Percentiles rank a stretch among this genome's conserved stretches.
Evolutionary conservation across 1,140 invertebrate genomes (phyloP).

Genomic region (Monochamus saltuarius): DNA sequence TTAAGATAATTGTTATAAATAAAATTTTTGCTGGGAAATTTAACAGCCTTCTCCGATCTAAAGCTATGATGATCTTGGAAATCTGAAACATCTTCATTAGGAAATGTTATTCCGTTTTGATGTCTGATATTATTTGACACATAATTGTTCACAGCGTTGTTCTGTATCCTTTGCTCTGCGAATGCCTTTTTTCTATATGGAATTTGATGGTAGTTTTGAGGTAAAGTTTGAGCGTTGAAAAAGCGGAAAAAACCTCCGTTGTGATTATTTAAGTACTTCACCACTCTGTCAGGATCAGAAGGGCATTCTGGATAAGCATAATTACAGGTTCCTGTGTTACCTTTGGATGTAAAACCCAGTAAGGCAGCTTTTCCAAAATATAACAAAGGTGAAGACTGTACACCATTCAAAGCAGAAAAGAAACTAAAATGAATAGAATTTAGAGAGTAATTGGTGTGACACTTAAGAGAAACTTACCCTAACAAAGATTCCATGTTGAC

Average conservation of each 20-base stretch:
- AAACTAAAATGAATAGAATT: slow-evolving; percentile 50
- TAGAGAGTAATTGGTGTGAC: slow-evolving; percentile 8
- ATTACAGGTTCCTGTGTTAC: slow-evolving; percentile 62
- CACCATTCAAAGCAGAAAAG: slow-evolving; percentile 52
- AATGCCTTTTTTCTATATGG: slow-evolving; percentile 9
- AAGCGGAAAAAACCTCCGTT: slow-evolving; percentile 82
- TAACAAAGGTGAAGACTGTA: slow-evolving; percentile 61
- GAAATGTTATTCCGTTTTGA: slow-evolving; percentile 13
- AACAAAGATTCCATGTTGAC: slow-evolving; percentile 64
- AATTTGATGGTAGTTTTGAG: slow-evolving; percentile 8
- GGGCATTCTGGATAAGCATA: slow-evolving; percentile 73
- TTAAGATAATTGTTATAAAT: too few species aligned
- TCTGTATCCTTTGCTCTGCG: slow-evolving; percentile 36
- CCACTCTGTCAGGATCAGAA: slow-evolving; percentile 66
- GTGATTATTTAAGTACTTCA: slow-evolving; percentile 81
- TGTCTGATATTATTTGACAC: slow-evolving; percentile 6
- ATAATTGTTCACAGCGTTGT: slow-evolving; percentile 19
- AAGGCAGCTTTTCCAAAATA: slow-evolving; percentile 71
- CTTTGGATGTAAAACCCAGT: slow-evolving; percentile 66
- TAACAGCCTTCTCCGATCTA: not conserved
- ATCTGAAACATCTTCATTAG: slow-evolving; percentile 12
- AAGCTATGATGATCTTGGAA: slow-evolving; percentile 12
- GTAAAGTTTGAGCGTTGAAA: slow-evolving; percentile 55
- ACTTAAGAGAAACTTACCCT: slow-evolving; percentile 57
- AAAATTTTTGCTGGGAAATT: not conserved